Conservation (phyloP, 2,113 vertebrate species). For the Anthoscopus minutus region DNA sequence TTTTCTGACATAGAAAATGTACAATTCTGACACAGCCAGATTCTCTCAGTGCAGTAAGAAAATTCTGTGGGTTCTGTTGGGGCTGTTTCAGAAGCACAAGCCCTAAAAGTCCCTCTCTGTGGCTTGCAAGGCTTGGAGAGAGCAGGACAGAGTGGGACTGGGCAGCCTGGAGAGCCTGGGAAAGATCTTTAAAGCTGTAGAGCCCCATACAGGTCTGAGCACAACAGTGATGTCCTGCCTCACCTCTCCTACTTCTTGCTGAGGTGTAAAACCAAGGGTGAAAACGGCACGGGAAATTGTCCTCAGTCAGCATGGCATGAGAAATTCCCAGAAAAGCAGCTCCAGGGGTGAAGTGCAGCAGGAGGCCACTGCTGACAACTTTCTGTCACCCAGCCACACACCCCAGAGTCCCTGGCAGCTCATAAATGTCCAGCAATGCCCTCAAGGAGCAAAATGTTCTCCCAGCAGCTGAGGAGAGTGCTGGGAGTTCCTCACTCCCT, state of each 20-base stretch:
- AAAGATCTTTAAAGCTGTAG: not conserved
- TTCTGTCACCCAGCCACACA: not conserved
- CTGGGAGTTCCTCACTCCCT: not conserved
- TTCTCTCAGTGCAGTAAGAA: not conserved
- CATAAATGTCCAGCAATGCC: not conserved
- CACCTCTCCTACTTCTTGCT: not conserved
- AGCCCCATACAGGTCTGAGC: not conserved
- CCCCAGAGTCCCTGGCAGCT: not conserved
- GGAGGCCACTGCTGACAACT: not conserved
- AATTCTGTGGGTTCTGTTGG: accelerated
- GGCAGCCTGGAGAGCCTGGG: not conserved
- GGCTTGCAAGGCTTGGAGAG: not conserved
- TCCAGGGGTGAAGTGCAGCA: not conserved
- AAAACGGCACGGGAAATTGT: not conserved
- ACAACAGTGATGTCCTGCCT: not conserved
- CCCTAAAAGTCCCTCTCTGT: not conserved
- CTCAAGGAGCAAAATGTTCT: not conserved
- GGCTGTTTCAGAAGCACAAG: not conserved
- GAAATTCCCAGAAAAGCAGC: not conserved
- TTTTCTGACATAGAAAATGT: not conserved
- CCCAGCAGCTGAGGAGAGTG: not conserved
- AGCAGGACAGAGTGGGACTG: not conserved
- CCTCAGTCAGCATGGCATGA: not conserved
- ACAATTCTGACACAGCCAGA: not conserved
- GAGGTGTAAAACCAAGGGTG: not conserved